Conservation (phyloP, 2,888 invertebrate genomes). For the Eucriotettix oculatus region DNA sequence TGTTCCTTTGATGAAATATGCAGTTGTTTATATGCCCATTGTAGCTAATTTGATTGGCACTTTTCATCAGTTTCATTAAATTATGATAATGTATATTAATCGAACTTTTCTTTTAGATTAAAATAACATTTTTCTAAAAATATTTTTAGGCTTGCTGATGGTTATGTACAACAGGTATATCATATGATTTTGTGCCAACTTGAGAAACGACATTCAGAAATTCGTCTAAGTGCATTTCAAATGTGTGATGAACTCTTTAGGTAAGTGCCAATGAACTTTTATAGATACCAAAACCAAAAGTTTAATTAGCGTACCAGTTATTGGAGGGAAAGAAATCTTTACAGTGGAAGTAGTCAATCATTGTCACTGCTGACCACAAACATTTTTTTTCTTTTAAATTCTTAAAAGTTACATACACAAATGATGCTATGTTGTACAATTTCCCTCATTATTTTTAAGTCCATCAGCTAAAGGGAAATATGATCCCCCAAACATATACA, state of each 20-base stretch:
- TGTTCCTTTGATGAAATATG: neutral
- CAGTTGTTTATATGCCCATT: neutral
- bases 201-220: slow-evolving; percentile 33
- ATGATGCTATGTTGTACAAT: too few relatives aligned
- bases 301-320: neutral
- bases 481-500: too few relatives aligned
- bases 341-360: too few relatives aligned
- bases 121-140: neutral
- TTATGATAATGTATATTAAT: too few relatives aligned
- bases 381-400: too few relatives aligned
- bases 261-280: slow-evolving; percentile 13
- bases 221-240: slow-evolving; percentile 31
- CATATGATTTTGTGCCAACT: slow-evolving; percentile 27
- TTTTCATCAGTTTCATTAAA: too few relatives aligned
- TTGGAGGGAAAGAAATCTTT: neutral
- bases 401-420: too few relatives aligned
- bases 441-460: too few relatives aligned
- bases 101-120: too few relatives aligned
- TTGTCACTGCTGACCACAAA: too few relatives aligned
- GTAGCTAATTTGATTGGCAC: neutral
- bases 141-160: slow-evolving; percentile 23
- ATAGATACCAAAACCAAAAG: neutral
- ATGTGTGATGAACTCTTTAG: slow-evolving; percentile 32
- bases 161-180: slow-evolving; percentile 26
- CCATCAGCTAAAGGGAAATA: too few relatives aligned